A percentile compares a stretch with the other conserved stretches of the same genome.
These are phyloP conservation scores for Sorex fumeus DNA, from an alignment of 2,113 vertebrate species.

Conservation along the genomic window DNA sequence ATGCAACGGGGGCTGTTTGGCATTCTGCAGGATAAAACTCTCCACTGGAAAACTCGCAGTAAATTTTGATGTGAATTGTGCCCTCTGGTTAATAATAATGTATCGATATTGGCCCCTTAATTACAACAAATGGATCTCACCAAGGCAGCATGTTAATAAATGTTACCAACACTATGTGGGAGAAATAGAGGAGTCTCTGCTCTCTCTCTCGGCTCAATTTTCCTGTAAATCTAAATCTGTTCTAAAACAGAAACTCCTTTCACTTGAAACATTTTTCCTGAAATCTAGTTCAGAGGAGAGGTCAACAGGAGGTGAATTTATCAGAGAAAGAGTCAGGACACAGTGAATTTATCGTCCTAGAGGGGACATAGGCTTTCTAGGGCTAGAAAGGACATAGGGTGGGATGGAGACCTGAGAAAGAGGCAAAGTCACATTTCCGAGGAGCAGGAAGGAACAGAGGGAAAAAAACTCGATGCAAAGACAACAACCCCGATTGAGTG, in stretches of 20 bases:
- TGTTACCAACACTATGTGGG: not conserved
- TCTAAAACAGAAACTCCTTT: conserved; percentile 21
- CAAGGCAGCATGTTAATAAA: conserved; percentile 4
- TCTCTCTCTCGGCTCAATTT: not conserved
- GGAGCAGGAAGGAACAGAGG: conserved; percentile 59
- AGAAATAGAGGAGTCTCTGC: not conserved
- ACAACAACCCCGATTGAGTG: conserved; percentile 58
- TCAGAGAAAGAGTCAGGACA: conserved; percentile 25
- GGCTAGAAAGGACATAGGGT: conserved; percentile 54
- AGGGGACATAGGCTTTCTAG: not conserved
- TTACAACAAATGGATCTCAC: not conserved
- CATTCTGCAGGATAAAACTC: not conserved
- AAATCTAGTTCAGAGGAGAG: conserved; percentile 42
- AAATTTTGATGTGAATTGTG: not conserved
- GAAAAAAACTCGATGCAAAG: conserved; percentile 60
- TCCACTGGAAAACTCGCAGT: not conserved
- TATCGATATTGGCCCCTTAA: not conserved
- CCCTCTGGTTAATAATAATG: conserved; percentile 48
- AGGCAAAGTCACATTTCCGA: conserved; percentile 54
- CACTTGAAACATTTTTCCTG: not conserved
- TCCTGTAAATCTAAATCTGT: conserved; percentile 23
- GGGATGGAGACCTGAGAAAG: conserved; percentile 46
- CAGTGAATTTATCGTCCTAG: not conserved
- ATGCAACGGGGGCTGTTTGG: not conserved
- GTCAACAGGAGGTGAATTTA: conserved; percentile 26